A percentile compares a stretch with the other conserved stretches of the same genome.
Evolutionary conservation across 2,888 invertebrate species (phyloP).

Genomic region (Pristionchus japonicus): DNA sequence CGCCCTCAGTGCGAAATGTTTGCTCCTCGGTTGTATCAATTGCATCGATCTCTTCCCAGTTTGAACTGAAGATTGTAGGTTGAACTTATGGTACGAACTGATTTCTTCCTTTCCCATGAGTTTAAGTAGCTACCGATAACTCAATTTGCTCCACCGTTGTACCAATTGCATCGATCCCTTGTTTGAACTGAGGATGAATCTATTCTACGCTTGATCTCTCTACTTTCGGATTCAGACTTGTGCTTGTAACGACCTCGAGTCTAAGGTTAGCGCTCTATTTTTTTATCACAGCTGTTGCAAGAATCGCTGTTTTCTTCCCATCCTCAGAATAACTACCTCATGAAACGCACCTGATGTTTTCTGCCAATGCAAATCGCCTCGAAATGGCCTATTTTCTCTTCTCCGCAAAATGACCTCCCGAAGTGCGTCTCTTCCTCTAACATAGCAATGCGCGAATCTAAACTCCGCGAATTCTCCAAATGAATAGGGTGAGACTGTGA

Average conservation of each 20-base stretch:
- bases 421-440: too few relatives aligned
- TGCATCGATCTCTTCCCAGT: not conserved
- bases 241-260: too few relatives aligned
- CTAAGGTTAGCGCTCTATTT: not conserved
- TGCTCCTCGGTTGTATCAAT: not conserved
- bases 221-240: too few relatives aligned
- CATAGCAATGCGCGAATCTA: too few relatives aligned
- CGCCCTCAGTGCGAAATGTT: not conserved
- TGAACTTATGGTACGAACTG: too few relatives aligned
- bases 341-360: constrained; percentile 2
- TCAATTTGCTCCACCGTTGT: not conserved
- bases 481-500: too few relatives aligned
- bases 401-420: not conserved
- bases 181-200: not conserved
- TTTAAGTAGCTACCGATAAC: too few relatives aligned
- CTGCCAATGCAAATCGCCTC: not conserved
- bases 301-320: not conserved
- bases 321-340: not conserved
- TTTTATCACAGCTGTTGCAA: not conserved
- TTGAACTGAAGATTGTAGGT: not conserved
- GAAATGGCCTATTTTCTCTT: not conserved
- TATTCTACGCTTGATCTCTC: too few relatives aligned
- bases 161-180: not conserved
- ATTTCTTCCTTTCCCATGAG: too few relatives aligned
- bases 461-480: too few relatives aligned